phyloP scores from a whole-genome alignment of 2,888 invertebrate genomes.

The Anthrax anthrax region DNA sequence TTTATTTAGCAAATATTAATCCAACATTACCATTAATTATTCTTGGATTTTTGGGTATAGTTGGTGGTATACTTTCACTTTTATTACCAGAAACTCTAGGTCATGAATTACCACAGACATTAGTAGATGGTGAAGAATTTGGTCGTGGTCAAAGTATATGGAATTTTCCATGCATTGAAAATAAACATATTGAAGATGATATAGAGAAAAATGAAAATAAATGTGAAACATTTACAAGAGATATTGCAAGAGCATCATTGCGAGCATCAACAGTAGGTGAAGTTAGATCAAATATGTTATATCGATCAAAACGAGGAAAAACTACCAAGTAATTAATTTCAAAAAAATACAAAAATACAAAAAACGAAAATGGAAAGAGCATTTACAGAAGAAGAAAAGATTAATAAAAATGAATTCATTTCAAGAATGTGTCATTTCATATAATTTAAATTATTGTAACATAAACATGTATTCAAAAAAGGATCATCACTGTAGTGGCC shows the following conservation, averaged over 20 bases:
- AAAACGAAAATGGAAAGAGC: background rate
- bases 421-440: no score
- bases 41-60: slow-evolving; percentile 58
- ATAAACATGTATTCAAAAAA: no score
- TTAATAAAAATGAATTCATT: no score
- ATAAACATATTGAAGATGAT: slow-evolving; percentile 37
- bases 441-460: no score
- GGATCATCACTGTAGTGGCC: no score
- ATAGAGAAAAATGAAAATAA: slow-evolving; percentile 16
- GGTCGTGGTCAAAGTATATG: slow-evolving; percentile 65
- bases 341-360: no score
- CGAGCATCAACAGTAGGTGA: slow-evolving; percentile 48
- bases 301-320: slow-evolving; percentile 29
- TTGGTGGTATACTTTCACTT: slow-evolving; percentile 61
- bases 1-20: slow-evolving; percentile 61
- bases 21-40: slow-evolving; percentile 61
- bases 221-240: slow-evolving; percentile 15
- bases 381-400: background rate
- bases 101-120: slow-evolving; percentile 71
- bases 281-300: slow-evolving; percentile 44
- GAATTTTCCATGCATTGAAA: slow-evolving; percentile 64
- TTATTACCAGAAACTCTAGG: slow-evolving; percentile 76
- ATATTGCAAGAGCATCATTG: slow-evolving; percentile 37
- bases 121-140: slow-evolving; percentile 75
- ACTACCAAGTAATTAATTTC: background rate